Percentiles rank a stretch among this genome's conserved stretches.
phyloP scores from a whole-genome alignment of 2,113 vertebrate species.

The Maccullochella peelii region DNA sequence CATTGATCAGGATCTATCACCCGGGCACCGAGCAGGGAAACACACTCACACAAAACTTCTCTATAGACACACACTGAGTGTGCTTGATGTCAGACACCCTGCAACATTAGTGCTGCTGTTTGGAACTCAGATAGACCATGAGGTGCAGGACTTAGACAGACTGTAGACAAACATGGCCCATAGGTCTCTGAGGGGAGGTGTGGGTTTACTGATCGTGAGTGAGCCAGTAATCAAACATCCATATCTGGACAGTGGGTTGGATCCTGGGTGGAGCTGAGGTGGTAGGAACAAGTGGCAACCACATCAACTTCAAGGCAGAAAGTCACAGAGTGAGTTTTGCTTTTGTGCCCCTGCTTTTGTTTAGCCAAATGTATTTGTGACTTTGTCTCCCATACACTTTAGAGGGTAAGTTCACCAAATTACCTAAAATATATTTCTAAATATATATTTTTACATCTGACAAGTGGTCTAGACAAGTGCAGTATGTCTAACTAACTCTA shows the following conservation, averaged over 20 bases:
- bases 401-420: background rate
- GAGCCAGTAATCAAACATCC: background rate
- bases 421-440: background rate
- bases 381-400: background rate
- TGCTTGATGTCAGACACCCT: background rate
- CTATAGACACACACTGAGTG: background rate
- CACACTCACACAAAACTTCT: conserved; percentile 1
- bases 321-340: background rate
- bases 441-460: too few relatives aligned
- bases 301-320: too few relatives aligned
- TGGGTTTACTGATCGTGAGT: background rate
- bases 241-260: background rate
- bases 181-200: background rate
- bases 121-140: background rate
- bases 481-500: too few relatives aligned
- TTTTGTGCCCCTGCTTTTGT: background rate
- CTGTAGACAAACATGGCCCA: background rate
- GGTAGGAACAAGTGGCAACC: background rate
- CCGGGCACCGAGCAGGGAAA: conserved; percentile 28
- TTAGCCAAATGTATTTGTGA: background rate
- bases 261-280: background rate
- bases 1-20: conserved; percentile 66
- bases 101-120: background rate
- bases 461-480: too few relatives aligned
- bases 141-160: background rate